Percentiles rank a stretch among this genome's conserved stretches.
These are phyloP conservation scores for Dipus sagitta DNA, from an alignment of 2,797 vertebrate species.

Conservation along the genomic window DNA sequence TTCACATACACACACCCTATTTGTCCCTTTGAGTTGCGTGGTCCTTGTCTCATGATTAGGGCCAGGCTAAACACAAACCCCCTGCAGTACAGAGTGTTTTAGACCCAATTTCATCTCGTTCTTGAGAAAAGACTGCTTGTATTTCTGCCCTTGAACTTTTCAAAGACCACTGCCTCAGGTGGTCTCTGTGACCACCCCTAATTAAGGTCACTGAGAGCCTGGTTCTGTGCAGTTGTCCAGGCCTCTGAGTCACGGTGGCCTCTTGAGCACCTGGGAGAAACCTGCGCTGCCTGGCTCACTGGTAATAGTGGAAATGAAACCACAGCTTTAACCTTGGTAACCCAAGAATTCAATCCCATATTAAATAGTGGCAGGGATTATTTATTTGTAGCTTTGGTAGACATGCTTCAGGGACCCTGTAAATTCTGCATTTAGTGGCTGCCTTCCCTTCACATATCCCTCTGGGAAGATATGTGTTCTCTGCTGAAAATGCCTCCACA, in stretches of 20 bases:
- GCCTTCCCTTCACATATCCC: neutral
- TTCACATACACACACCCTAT: neutral
- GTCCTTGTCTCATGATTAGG: neutral
- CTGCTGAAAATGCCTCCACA: neutral
- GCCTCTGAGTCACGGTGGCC: neutral
- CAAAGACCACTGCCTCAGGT: neutral
- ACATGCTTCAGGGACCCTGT: neutral
- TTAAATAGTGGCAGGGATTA: neutral
- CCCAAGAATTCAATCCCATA: no score
- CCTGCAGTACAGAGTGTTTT: neutral
- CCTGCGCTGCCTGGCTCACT: neutral
- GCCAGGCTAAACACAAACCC: neutral
- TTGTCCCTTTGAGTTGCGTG: neutral
- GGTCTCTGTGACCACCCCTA: neutral
- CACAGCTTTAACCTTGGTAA: no score
- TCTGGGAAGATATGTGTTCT: slow-evolving; percentile 17
- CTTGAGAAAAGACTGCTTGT: slow-evolving; percentile 8
- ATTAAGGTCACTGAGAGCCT: neutral
- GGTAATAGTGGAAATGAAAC: neutral
- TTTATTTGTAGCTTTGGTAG: slow-evolving; percentile 1
- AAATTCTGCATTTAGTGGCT: neutral
- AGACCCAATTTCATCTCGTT: neutral
- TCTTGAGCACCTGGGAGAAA: neutral
- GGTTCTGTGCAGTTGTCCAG: neutral
- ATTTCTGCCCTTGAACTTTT: slow-evolving; percentile 22